Evolutionary conservation across 2,797 vertebrate species (phyloP).

Genomic region (Strix occidentalis): DNA sequence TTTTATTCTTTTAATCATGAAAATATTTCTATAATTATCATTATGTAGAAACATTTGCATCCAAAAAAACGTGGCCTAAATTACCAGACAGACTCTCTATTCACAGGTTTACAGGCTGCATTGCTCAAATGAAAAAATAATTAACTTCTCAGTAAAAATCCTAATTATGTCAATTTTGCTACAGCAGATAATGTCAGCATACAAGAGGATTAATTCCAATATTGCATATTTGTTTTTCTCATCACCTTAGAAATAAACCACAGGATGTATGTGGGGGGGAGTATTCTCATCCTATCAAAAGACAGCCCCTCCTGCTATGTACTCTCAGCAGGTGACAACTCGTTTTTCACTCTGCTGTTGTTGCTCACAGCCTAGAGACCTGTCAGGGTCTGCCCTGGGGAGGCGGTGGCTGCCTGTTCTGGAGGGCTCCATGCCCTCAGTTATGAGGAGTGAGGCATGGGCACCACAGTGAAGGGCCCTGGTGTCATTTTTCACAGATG

Average conservation of each 20-base stretch:
- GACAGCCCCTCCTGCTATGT: neutral
- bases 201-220: neutral
- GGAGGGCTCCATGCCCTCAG: neutral
- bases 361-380: too few species aligned
- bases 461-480: neutral
- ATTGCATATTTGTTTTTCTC: neutral
- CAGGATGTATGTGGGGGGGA: too few species aligned
- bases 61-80: neutral
- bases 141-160: conserved; percentile 5
- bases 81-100: neutral
- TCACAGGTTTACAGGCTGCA: neutral
- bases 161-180: neutral
- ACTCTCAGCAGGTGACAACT: neutral
- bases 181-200: neutral
- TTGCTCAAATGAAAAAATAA: conserved; percentile 33
- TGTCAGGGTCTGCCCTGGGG: accelerated
- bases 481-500: neutral
- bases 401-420: neutral
- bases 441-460: accelerated
- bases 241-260: neutral
- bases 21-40: conserved; percentile 16
- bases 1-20: neutral
- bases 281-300: neutral
- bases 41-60: neutral
- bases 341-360: neutral